phyloP scores from a whole-genome alignment of 2,888 invertebrate species.

The Acrobasis suavella region DNA sequence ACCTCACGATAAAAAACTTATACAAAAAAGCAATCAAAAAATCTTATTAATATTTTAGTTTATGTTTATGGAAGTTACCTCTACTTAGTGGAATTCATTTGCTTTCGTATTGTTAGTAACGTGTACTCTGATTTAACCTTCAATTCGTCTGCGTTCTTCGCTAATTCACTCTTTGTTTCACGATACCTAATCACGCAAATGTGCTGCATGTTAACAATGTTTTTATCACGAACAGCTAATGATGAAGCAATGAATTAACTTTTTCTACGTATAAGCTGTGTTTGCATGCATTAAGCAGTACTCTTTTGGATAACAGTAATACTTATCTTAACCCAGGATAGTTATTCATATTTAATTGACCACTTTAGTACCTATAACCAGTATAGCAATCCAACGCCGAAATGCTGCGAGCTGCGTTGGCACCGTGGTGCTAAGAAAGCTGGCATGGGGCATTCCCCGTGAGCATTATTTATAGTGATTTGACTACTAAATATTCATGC shows the following conservation, averaged over 20 bases:
- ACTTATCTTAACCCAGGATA: no score
- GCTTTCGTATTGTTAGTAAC: neutral
- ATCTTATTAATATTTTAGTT: no score
- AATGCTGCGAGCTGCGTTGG: neutral
- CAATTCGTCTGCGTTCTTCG: neutral
- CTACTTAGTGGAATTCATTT: neutral
- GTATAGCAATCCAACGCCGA: neutral
- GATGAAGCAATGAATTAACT: neutral
- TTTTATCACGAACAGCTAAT: neutral
- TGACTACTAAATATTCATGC: no score
- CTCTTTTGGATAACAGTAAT: no score
- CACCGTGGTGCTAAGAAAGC: no score
- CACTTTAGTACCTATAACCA: neutral
- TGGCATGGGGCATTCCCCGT: no score
- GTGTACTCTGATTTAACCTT: constrained; percentile 7
- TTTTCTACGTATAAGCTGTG: no score
- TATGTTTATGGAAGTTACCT: neutral
- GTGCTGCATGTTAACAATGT: neutral
- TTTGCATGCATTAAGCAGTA: no score
- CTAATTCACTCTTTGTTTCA: constrained; percentile 7
- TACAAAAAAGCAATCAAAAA: no score
- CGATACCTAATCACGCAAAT: constrained; percentile 1
- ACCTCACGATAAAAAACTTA: no score
- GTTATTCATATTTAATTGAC: no score
- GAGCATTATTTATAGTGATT: no score